Evolutionary conservation across 2,113 vertebrate genomes (phyloP).

Genomic region (Strix aluco): DNA sequence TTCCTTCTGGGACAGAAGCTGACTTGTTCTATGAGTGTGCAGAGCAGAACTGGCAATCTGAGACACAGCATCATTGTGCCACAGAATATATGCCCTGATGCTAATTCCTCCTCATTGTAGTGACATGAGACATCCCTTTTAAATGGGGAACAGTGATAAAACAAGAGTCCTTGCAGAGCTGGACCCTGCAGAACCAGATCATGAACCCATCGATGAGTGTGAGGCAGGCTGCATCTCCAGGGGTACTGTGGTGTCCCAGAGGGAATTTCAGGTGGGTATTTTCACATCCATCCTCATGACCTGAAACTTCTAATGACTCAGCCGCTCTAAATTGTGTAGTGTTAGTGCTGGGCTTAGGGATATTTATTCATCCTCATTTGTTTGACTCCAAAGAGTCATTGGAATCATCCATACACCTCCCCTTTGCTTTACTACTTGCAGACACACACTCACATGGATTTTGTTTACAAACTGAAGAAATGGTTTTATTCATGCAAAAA

Average conservation of each 20-base stretch:
- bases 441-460: background rate
- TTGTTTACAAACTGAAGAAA: background rate
- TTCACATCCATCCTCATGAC: background rate
- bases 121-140: background rate
- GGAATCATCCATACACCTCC: background rate
- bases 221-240: background rate
- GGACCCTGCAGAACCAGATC: background rate
- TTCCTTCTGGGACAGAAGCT: background rate
- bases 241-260: background rate
- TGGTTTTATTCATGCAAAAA: background rate
- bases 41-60: background rate
- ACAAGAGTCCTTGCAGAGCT: background rate
- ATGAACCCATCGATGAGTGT: accelerated
- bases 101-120: background rate
- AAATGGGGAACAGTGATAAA: background rate
- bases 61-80: too few relatives aligned
- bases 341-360: background rate
- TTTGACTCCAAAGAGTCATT: background rate
- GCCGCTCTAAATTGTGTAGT: background rate
- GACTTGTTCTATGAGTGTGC: background rate
- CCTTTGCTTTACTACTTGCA: background rate
- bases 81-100: background rate
- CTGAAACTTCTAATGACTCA: background rate
- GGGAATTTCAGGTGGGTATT: background rate
- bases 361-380: background rate